Conservation (phyloP, 2,113 vertebrate species). For the Empidonax traillii region DNA sequence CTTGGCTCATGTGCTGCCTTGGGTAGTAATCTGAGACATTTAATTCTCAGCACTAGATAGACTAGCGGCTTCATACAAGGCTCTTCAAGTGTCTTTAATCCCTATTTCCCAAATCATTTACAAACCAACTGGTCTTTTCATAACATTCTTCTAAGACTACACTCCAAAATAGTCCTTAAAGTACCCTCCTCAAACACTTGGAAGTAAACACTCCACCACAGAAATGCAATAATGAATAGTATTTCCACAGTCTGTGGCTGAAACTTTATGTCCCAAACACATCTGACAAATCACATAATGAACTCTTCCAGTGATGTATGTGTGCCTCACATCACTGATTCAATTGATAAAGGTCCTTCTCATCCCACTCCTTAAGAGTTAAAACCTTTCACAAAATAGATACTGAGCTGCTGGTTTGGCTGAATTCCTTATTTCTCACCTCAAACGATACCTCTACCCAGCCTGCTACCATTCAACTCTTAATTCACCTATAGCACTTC, state of each 20-base stretch:
- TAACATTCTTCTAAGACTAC: background rate
- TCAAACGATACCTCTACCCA: background rate
- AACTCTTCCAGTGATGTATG: background rate
- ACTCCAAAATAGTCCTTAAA: background rate
- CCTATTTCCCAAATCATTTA: background rate
- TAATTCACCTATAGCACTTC: background rate
- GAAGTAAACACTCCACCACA: background rate
- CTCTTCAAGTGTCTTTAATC: background rate
- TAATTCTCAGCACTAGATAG: background rate
- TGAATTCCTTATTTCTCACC: background rate
- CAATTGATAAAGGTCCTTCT: background rate
- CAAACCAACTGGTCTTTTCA: background rate
- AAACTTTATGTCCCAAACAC: background rate
- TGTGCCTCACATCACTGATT: background rate
- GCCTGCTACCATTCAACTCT: background rate
- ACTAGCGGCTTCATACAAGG: background rate
- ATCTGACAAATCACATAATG: background rate
- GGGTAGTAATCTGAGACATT: background rate
- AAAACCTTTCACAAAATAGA: background rate
- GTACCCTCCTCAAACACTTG: background rate
- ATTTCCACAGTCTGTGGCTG: background rate
- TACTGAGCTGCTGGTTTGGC: background rate
- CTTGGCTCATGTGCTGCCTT: rapidly evolving
- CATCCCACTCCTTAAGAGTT: background rate
- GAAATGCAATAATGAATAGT: background rate